Evolutionary conservation across 2,113 vertebrate genomes (phyloP).

Genomic region (Castor canadensis): DNA sequence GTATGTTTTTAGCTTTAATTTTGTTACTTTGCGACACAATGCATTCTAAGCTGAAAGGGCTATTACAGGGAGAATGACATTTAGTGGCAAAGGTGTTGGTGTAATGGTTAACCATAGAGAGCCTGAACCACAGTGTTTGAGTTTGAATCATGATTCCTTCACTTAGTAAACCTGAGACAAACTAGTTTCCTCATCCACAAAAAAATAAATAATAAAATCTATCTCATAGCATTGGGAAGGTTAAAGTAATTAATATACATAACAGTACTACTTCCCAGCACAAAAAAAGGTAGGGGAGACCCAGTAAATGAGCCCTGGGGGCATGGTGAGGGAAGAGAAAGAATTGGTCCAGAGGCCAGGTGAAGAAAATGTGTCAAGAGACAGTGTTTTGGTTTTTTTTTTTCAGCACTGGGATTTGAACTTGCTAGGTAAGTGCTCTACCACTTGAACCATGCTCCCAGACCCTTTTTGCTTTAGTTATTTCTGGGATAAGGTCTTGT

Average conservation of each 20-base stretch:
- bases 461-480: too few relatives aligned
- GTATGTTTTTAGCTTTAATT: background rate
- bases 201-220: background rate
- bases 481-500: too few relatives aligned
- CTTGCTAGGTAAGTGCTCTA: too few relatives aligned
- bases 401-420: background rate
- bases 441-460: too few relatives aligned
- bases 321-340: too few relatives aligned
- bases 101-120: background rate
- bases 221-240: background rate
- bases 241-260: background rate
- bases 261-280: background rate
- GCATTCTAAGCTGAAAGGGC: background rate
- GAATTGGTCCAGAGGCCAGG: background rate
- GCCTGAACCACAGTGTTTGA: background rate
- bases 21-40: background rate
- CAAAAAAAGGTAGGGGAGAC: background rate
- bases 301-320: background rate
- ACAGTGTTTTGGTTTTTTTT: background rate
- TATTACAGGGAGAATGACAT: background rate
- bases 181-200: background rate
- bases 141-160: background rate
- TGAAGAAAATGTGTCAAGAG: background rate
- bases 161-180: background rate
- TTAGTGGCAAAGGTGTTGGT: background rate